phyloP scores from a whole-genome alignment of 2,113 vertebrate genomes.

The Podarcis muralis region DNA sequence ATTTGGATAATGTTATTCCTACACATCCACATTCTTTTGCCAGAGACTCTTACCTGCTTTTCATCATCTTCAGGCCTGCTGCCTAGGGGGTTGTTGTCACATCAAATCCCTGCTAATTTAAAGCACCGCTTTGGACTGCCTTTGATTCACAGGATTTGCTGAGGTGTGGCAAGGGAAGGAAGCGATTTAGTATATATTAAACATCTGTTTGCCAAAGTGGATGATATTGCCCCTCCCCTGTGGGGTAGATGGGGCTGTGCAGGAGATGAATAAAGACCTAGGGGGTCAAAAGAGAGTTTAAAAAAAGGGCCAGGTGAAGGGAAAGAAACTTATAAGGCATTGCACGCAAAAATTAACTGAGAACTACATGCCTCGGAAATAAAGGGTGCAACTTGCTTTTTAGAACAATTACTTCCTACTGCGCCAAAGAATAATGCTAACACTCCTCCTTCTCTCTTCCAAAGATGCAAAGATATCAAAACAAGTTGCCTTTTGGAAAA shows the following conservation, averaged over 20 bases:
- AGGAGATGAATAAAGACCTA: neutral
- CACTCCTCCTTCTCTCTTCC: no score
- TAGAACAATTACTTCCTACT: no score
- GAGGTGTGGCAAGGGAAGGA: neutral
- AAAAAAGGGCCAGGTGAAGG: neutral
- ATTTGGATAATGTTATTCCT: neutral
- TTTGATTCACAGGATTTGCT: neutral
- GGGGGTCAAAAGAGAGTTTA: no score
- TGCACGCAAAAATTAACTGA: no score
- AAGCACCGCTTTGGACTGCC: neutral
- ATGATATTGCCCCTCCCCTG: neutral
- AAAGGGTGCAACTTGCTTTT: no score
- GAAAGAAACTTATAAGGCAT: no score
- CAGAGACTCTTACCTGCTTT: neutral
- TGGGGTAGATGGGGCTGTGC: neutral
- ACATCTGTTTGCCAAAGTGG: neutral
- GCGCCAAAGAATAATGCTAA: no score
- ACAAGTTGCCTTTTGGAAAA: no score
- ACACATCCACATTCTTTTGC: neutral
- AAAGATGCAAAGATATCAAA: no score
- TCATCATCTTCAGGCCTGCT: fast-evolving
- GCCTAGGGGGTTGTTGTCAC: neutral
- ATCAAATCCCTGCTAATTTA: neutral
- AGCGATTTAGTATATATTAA: neutral
- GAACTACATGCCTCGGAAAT: no score